Conservation (phyloP, 2,113 vertebrate genomes). For the Benitochromis conjunctus region DNA sequence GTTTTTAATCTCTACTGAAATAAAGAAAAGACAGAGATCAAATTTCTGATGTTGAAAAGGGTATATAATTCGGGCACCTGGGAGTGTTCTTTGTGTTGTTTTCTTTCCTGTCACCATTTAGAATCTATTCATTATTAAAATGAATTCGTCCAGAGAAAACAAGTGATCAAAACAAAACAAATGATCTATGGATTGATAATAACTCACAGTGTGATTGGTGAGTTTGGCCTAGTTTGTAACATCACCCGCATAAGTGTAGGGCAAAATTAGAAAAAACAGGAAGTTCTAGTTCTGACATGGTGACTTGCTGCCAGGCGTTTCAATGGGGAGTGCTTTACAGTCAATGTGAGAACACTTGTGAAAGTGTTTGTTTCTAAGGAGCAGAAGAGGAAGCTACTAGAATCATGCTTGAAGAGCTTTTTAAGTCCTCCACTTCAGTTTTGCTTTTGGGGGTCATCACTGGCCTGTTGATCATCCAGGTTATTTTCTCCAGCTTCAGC, state of each 20-base stretch:
- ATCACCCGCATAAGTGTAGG: background rate
- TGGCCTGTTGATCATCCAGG: slow-evolving; percentile 19
- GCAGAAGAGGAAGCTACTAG: background rate
- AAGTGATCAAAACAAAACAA: background rate
- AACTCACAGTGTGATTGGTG: background rate
- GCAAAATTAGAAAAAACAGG: background rate
- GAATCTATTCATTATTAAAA: background rate
- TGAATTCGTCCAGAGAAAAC: background rate
- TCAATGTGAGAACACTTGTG: background rate
- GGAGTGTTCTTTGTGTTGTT: background rate
- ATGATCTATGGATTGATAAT: background rate
- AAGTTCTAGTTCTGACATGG: background rate
- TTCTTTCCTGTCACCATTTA: background rate
- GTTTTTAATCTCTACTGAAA: background rate
- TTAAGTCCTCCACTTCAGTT: background rate
- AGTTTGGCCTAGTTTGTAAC: background rate
- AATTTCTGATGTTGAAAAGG: background rate
- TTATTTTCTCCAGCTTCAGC: background rate
- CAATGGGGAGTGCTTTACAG: background rate
- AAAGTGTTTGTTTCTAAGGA: background rate
- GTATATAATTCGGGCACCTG: background rate
- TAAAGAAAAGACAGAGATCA: background rate
- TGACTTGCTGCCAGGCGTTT: background rate
- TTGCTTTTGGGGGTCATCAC: background rate
- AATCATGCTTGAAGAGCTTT: slow-evolving; percentile 13